Evolutionary conservation across 2,888 invertebrate genomes (phyloP).

Genomic region (Macaria notata): DNA sequence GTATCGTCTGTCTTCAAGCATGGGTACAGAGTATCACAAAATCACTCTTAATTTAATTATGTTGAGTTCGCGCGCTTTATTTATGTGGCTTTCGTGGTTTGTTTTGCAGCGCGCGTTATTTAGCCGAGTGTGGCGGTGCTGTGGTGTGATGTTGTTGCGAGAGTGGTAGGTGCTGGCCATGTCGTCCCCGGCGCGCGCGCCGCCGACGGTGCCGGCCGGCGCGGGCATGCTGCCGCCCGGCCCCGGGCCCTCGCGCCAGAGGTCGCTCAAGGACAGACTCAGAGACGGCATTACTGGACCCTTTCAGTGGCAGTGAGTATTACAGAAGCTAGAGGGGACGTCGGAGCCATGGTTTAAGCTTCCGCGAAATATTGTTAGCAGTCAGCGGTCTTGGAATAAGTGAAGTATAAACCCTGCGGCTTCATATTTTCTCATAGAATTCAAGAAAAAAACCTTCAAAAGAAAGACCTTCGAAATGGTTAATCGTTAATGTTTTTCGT

Average conservation of each 20-base stretch:
- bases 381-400: no score
- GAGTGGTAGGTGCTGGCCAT: slow-evolving; percentile 53
- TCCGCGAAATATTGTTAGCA: not conserved
- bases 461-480: no score
- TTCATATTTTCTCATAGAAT: no score
- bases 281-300: slow-evolving; percentile 90
- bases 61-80: slow-evolving; percentile 67
- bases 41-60: no score
- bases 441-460: no score
- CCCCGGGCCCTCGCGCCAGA: slow-evolving; percentile 85
- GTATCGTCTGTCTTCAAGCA: no score
- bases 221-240: slow-evolving; percentile 73
- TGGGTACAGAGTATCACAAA: no score
- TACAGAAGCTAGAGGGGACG: slow-evolving; percentile 13
- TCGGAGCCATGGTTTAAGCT: slow-evolving; percentile 15
- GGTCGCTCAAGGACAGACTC: slow-evolving; percentile 89
- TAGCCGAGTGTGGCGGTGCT: slow-evolving; percentile 53
- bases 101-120: slow-evolving; percentile 75
- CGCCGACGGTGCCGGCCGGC: slow-evolving; percentile 60
- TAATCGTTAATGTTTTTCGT: no score
- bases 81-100: slow-evolving; percentile 75
- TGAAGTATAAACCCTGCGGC: no score
- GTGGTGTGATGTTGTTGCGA: slow-evolving; percentile 60
- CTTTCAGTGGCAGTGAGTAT: slow-evolving; percentile 91
- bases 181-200: slow-evolving; percentile 72